Evolutionary conservation across 1,140 invertebrate genomes (phyloP), one percentile per base, ranked within the genome.

Genomic region (Musca domestica): DNA sequence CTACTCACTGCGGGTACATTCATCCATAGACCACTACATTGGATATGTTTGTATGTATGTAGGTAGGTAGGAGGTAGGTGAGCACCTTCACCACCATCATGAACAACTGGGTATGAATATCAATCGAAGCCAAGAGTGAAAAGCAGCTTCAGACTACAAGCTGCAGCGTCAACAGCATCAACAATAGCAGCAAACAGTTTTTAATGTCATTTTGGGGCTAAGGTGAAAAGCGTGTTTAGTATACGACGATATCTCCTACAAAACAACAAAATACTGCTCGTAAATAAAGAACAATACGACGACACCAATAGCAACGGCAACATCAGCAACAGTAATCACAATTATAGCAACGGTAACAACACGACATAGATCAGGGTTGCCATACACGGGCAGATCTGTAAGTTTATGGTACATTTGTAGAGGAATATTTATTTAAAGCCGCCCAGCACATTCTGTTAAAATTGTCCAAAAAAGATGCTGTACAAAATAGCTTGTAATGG

Each of bases 171-270:
- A 41, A 41, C 34, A 41, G 34, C 34, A 41, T 41, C 34, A 41
- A 41, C 34, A 41, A 41, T 41, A 9, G 25, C 25, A 58, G n/a
- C 56, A 61, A 27, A 61, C 34, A 61, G 34, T 41, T 61, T 58
- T 61, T 61, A 61, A 61, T 61, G 56, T 61, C 56, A 61, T 61
- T 58, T 61, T 61, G 56, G 27, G 56, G 27, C 27, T 41, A 34
- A 61, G 27, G 27, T 41, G 27, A 61, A 61, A 61, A 61, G 27
- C 56, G 56, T 61, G 56, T 61, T 61, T 61, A 61, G 34, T 41
- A 61, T 20, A 34, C 56, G 4, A 61, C 27, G 34, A 41, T 41
- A 61, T 41, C 56, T 61, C 27, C 56, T 41, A 34, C 56, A 34
- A 17, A 30, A 61, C 27, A 27, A 20, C 30, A 61, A 34, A n/a